Conservation (phyloP, 2,888 invertebrate genomes). For the Sarcophaga rosellei region DNA sequence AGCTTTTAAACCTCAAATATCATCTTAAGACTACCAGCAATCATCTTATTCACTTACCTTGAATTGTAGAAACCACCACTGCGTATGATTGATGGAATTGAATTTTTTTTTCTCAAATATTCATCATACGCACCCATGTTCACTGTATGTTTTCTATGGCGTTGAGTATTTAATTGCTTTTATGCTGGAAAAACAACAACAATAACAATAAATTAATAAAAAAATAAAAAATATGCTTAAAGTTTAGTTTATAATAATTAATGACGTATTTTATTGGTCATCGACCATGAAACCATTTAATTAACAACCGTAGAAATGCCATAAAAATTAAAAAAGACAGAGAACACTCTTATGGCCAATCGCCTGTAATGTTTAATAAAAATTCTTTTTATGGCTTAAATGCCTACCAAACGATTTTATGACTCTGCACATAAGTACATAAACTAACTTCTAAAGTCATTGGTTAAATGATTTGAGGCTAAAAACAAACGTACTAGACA, state of each 20-base stretch:
- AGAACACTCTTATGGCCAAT: background rate
- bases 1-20: no score
- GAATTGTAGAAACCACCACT: background rate
- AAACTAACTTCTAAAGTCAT: background rate
- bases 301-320: conserved; percentile 32
- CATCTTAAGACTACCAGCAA: no score
- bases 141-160: background rate
- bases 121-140: background rate
- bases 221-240: background rate
- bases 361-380: conserved; percentile 17
- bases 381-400: conserved; percentile 22
- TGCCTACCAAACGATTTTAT: background rate
- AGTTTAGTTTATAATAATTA: conserved; percentile 45
- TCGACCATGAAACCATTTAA: conserved; percentile 41
- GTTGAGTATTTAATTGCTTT: background rate
- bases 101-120: background rate
- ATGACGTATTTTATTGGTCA: conserved; percentile 53
- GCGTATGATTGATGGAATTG: background rate
- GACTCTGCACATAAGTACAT: background rate
- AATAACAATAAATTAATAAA: background rate
- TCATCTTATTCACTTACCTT: background rate
- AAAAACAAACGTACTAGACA: background rate
- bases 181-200: background rate
- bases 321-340: conserved; percentile 13
- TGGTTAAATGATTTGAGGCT: background rate